Base-by-base conservation (phyloP, 2,797 vertebrate genomes). In the Prionace glauca region DNA sequence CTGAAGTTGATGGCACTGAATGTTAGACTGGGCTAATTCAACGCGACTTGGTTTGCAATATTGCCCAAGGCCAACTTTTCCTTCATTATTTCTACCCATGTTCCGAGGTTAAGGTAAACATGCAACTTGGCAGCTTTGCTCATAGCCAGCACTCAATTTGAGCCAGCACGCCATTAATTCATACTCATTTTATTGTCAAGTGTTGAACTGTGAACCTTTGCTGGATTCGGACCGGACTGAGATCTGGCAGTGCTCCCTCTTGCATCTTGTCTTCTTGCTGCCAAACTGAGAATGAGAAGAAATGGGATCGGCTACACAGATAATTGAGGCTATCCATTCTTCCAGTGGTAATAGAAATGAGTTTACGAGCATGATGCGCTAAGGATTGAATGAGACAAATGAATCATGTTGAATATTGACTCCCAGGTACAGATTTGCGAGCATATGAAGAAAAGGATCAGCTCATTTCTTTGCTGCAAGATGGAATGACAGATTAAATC, bases 401-500 rank as follows among this genome's bases (percentile, higher is more conserved):
- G 65, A 72, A 94, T 94, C 69, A 94, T 50, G 36, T 41, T 71
- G 36, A 94, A 94, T 72, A 94, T 94, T 50, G 41, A 71, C 65
- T 72, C 16, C 20, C 92, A 29, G 36, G 92, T 50, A 29, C 67
- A 71, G 92, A 94, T 72, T 71, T 50, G 67, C 67, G 26, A 72
- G 69, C 36, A 50, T 45, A 3, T 24, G 92, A 50, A 94, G 45
- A 94, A 56, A 41, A 94, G 41, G 71, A 94, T 50, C 45, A 56
- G 93, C 50, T 94, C 69, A 56, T 95, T 95, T 26, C 45, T 77
- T 50, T 50, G 24, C 14, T n/a, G 69, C 26, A 95, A 95, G 77
- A 74, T 69, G 18, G 93, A 77, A 95, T 56, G 93, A 95, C 93
- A 95, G 93, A 60, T 95, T 56, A 95, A 95, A 95, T 95, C 93